phyloP scores from a whole-genome alignment of 2,888 invertebrate genomes.

The Ptychoptera albimana region DNA sequence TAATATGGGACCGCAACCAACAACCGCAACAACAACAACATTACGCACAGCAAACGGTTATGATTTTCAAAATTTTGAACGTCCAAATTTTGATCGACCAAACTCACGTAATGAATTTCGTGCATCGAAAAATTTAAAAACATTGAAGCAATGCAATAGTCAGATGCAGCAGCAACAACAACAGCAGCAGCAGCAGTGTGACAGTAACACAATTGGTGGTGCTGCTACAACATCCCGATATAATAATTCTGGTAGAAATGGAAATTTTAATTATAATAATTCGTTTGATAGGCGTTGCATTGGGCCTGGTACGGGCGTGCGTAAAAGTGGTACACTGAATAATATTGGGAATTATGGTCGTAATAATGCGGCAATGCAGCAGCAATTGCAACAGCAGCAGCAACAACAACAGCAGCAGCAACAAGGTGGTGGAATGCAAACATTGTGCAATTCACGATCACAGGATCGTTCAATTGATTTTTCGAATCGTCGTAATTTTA shows the following conservation, averaged over 20 bases:
- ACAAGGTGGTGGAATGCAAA: conserved; percentile 15
- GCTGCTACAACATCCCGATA: conserved; percentile 7
- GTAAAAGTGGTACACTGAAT: conserved; percentile 27
- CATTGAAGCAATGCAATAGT: conserved; percentile 7
- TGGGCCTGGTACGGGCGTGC: conserved; percentile 18
- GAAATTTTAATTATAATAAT: conserved; percentile 15
- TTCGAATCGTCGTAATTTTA: not conserved
- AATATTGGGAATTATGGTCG: conserved; percentile 17
- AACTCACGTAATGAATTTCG: conserved; percentile 12
- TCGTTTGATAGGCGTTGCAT: conserved; percentile 22
- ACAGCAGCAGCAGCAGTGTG: conserved; percentile 3
- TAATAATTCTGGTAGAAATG: conserved; percentile 3
- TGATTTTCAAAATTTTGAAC: conserved; percentile 43
- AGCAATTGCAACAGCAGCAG: conserved; percentile 1
- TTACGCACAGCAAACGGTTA: conserved; percentile 19
- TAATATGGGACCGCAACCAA: conserved; percentile 20
- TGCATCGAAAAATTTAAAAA: conserved; percentile 12
- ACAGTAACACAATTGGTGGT: conserved; percentile 7
- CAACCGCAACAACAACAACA: conserved; percentile 20
- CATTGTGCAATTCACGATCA: conserved; percentile 13
- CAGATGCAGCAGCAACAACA: conserved; percentile 4
- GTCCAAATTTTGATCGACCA: conserved; percentile 35
- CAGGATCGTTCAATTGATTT: conserved; percentile 3
- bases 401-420: not conserved
- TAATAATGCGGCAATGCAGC: conserved; percentile 2